phyloP scores from a whole-genome alignment of 2,113 vertebrate species.

The Atherinomorus stipes region DNA sequence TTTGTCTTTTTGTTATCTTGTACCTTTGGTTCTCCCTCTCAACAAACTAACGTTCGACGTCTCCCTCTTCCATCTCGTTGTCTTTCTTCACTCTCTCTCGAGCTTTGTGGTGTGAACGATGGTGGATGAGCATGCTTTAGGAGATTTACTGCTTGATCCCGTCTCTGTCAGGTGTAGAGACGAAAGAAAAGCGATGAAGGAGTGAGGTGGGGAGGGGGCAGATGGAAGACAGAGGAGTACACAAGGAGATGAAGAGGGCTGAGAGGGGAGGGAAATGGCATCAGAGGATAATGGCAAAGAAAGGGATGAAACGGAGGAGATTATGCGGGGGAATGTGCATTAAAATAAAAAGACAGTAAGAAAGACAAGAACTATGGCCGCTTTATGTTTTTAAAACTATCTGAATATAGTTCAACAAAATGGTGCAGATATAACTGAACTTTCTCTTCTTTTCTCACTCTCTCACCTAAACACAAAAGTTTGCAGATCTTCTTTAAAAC shows the following conservation, averaged over 20 bases:
- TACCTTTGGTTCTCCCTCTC: conserved; percentile 57
- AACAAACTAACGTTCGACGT: conserved; percentile 47
- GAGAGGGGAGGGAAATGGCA: conserved; percentile 49
- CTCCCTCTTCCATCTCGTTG: conserved; percentile 24
- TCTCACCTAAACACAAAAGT: conserved; percentile 4
- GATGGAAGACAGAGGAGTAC: conserved; percentile 68
- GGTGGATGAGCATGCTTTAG: conserved; percentile 75
- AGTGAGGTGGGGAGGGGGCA: conserved; percentile 29
- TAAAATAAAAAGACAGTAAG: conserved; percentile 17
- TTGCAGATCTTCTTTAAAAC: too few species aligned
- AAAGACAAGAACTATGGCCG: conserved; percentile 28
- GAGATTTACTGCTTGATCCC: conserved; percentile 79
- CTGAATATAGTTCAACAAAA: conserved; percentile 44
- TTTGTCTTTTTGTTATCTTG: conserved; percentile 70
- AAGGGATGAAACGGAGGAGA: conserved; percentile 55
- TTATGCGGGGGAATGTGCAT: conserved; percentile 38
- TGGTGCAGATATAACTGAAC: conserved; percentile 13
- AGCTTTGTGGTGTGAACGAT: conserved; percentile 63
- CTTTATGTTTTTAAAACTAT: conserved; percentile 36
- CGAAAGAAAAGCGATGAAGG: conserved; percentile 63
- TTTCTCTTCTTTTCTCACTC: not conserved
- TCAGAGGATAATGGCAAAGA: conserved; percentile 55
- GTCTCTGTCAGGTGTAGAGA: conserved; percentile 76
- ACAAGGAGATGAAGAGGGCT: conserved; percentile 57
- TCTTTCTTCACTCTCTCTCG: conserved; percentile 27